A percentile compares a stretch with the other conserved stretches of the same genome.
Conservation (phyloP, 64 coral and sea anemone genomes). For the Anthopleura sola region DNA sequence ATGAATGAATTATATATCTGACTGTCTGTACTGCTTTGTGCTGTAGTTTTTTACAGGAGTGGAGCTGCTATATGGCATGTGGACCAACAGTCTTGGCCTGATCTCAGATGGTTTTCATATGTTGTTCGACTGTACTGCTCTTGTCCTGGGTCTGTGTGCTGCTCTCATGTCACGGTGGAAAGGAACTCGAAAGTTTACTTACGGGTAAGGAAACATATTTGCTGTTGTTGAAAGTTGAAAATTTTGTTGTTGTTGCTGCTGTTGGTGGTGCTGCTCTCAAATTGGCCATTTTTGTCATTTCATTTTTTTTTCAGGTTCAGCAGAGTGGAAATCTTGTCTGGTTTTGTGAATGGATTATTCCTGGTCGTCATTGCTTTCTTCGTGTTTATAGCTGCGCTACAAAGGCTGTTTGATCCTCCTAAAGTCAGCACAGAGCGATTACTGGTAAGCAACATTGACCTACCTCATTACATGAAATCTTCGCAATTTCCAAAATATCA, state of each 20-base stretch:
- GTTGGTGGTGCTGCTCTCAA: too few relatives aligned
- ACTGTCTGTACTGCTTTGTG: not conserved
- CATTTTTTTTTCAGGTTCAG: conserved; percentile 80
- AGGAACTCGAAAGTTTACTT: conserved; percentile 81
- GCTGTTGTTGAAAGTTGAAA: not conserved
- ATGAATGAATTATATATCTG: not conserved
- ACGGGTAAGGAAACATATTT: conserved; percentile 64
- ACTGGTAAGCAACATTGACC: conserved; percentile 46
- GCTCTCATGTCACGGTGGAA: conserved; percentile 95
- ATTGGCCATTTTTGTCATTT: too few relatives aligned
- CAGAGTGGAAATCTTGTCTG: conserved; percentile 90
- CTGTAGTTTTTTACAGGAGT: conserved; percentile 86
- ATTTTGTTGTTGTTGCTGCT: not conserved
- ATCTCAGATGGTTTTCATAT: conserved; percentile 99
- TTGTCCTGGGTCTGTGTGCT: conserved; percentile 95
- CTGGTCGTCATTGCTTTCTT: conserved; percentile 93
- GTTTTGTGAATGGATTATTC: conserved; percentile 95
- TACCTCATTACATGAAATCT: too few relatives aligned
- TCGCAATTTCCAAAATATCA: too few relatives aligned
- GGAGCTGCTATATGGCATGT: conserved; percentile 78
- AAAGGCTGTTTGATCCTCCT: conserved; percentile 93
- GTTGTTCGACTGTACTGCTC: conserved; percentile 98
- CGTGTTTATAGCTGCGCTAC: conserved; percentile 83
- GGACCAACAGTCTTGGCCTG: conserved; percentile 96
- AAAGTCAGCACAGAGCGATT: conserved; percentile 90